These are phyloP conservation scores for Artibeus jamaicensis DNA, from an alignment of 2,797 vertebrate species.

Conservation along the genomic window DNA sequence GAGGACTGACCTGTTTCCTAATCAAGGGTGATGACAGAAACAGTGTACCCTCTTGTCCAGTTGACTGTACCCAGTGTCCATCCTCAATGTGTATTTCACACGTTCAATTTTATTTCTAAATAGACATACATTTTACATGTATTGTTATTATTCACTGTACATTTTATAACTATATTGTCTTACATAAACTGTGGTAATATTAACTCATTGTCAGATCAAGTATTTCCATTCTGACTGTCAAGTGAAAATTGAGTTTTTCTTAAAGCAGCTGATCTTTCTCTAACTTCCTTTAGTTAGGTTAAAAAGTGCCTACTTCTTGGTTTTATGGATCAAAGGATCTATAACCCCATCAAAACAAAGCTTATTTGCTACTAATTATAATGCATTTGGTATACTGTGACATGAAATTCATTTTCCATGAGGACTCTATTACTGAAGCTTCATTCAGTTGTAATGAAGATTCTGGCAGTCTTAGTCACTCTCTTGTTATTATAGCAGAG, in stretches of 20 bases:
- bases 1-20: background rate
- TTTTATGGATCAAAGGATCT: constrained; percentile 59
- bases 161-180: background rate
- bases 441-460: constrained; percentile 68
- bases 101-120: background rate
- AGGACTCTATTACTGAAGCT: constrained; percentile 45
- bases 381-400: constrained; percentile 17
- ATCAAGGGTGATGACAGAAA: background rate
- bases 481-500: constrained; percentile 64
- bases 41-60: rapidly evolving
- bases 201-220: background rate
- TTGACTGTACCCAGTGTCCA: background rate
- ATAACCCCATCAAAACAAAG: constrained; percentile 65
- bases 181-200: background rate
- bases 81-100: background rate
- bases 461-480: constrained; percentile 38
- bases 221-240: background rate
- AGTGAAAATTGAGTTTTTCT: constrained; percentile 17
- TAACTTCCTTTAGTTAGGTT: background rate
- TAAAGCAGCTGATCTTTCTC: constrained; percentile 26
- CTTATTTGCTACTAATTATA: constrained; percentile 68
- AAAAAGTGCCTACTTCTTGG: constrained; percentile 46
- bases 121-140: background rate
- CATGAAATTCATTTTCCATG: constrained; percentile 70
- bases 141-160: background rate